phyloP scores from a whole-genome alignment of 2,113 vertebrate species.

The Agelaius phoeniceus region DNA sequence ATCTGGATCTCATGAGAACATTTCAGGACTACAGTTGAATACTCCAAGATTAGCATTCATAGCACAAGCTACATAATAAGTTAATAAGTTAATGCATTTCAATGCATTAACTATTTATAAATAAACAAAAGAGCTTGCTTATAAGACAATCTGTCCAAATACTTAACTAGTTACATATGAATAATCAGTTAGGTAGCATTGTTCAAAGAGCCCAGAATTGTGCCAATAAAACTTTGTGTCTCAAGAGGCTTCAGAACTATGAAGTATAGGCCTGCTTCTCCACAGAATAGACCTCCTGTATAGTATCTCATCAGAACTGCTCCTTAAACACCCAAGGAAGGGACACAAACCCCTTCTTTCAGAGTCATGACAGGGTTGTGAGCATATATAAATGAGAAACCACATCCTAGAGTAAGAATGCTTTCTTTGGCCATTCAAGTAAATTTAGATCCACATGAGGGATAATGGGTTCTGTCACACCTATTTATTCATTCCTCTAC shows the following conservation, averaged over 20 bases:
- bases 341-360: not conserved
- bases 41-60: slow-evolving; percentile 45
- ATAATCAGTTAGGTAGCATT: not conserved
- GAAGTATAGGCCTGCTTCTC: not conserved
- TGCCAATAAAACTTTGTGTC: not conserved
- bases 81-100: slow-evolving; percentile 27
- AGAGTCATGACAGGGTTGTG: not conserved
- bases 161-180: not conserved
- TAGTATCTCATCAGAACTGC: not conserved
- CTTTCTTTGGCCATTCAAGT: not conserved
- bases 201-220: not conserved
- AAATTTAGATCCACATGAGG: not conserved
- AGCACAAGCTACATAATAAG: slow-evolving; percentile 33
- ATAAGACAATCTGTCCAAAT: slow-evolving; percentile 34
- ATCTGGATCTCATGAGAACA: slow-evolving; percentile 15
- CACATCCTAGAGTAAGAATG: not conserved
- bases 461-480: not conserved
- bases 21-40: not conserved
- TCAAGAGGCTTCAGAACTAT: not conserved
- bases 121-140: slow-evolving; percentile 42
- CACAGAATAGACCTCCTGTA: not conserved
- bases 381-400: not conserved
- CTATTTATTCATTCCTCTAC: not conserved
- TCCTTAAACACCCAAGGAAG: not conserved
- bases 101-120: slow-evolving; percentile 49